Percentiles rank a stretch among this genome's conserved stretches.
phyloP scores from a whole-genome alignment of 2,113 vertebrate species.

The Oryzias melastigma region DNA sequence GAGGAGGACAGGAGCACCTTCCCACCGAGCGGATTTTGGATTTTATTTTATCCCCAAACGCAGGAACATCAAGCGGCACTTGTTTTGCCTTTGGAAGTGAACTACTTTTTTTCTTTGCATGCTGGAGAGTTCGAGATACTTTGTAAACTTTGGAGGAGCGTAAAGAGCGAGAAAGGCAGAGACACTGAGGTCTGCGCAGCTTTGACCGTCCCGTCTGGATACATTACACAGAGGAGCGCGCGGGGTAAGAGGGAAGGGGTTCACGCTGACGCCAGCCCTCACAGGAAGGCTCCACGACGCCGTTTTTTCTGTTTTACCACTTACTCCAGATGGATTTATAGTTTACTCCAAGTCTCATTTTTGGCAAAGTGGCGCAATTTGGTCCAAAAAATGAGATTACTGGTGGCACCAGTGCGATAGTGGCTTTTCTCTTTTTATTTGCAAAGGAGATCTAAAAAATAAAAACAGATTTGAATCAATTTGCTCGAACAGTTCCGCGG shows the following conservation, averaged over 20 bases:
- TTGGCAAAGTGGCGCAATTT: conserved; percentile 45
- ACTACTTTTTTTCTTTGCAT: conserved; percentile 26
- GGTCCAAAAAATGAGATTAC: conserved; percentile 48
- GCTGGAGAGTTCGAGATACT: conserved; percentile 18
- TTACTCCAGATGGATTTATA: conserved; percentile 53
- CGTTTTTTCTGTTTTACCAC: conserved; percentile 12
- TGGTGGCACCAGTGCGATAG: conserved; percentile 38
- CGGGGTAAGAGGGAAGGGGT: conserved; percentile 13
- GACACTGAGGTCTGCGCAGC: conserved; percentile 9
- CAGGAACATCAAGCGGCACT: conserved; percentile 22
- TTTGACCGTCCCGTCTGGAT: conserved; percentile 49
- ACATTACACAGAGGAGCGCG: conserved; percentile 36
- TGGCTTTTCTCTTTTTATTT: conserved; percentile 12
- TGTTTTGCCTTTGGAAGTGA: conserved; percentile 28
- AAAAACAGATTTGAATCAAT: not conserved
- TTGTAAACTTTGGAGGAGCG: conserved; percentile 48
- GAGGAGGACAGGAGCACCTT: conserved; percentile 27
- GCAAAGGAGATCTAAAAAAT: not conserved
- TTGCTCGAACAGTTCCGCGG: conserved; percentile 38
- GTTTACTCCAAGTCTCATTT: conserved; percentile 40
- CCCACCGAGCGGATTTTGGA: conserved; percentile 36
- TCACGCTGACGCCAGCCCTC: conserved; percentile 4
- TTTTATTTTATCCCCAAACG: conserved; percentile 12
- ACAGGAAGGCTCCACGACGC: conserved; percentile 25
- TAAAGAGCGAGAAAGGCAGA: conserved; percentile 24